Evolutionary conservation across 2,888 invertebrate genomes (phyloP), one percentile per base, ranked within the genome.

Genomic region (Dione vanillae): DNA sequence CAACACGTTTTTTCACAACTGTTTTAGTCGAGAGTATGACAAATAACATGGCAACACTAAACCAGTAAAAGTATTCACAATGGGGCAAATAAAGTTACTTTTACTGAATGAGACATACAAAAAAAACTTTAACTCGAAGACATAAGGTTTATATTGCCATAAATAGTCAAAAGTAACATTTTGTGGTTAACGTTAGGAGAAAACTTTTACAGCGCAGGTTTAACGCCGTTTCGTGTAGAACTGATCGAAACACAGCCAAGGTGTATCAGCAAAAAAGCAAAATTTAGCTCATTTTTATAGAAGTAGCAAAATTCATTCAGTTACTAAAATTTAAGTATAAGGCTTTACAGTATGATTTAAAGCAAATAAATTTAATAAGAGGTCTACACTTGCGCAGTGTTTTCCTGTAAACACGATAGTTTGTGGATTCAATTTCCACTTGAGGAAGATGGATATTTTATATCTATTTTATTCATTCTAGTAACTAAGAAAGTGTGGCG

Each of bases 121-220:
- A 45, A 51, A 49, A 54, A 43, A 47, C 66, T 54, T 64, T 14
- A 19, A 20, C 6, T 11, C 1, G 41, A n/a, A 2, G 6, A 0
- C 0, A 40, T 71, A 71, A 43, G 67, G 19, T 43, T 41, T 35
- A 67, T 19, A 37, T 49, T 69, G 1, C 40, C 5, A 20, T 47
- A 5, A 6, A 45, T 37, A 16, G 52, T 58, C 11, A 16, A 10
- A 56, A 14, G 66, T 73, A 69, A 67, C 64, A 67, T 56, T 64
- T 66, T 58, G 74, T 61, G 76, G 74, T 64, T 58, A 41, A 47
- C 67, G 67, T 72, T 70, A 71, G 72, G 75, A 75, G 83, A 85
- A 84, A 86, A 86, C 77, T 86, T 88, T 88, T 83, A 87, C 83
- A 84, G 78, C 85, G 82, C 80, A 83, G 80, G 78, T 79, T 84